phyloP scores from a whole-genome alignment of 2,888 invertebrate genomes.

The Watsonalla cultraria region DNA sequence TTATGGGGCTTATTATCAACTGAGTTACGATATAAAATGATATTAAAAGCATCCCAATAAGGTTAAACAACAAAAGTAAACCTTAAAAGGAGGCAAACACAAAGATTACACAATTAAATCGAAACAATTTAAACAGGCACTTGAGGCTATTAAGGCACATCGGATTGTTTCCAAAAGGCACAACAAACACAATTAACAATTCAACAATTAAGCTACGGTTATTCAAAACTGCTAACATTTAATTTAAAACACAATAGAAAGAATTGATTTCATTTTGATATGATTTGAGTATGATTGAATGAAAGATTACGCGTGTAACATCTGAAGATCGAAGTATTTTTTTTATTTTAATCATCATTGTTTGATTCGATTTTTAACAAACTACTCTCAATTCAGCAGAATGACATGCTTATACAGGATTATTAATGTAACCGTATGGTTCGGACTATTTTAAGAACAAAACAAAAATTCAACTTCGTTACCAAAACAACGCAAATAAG shows the following conservation, averaged over 20 bases:
- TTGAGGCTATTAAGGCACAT: slow-evolving; percentile 62
- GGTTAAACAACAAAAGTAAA: slow-evolving; percentile 32
- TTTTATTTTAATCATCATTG: too few relatives aligned
- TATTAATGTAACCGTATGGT: too few relatives aligned
- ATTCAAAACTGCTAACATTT: not conserved
- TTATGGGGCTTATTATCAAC: not conserved
- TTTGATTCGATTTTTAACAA: too few relatives aligned
- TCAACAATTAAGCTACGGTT: slow-evolving; percentile 4
- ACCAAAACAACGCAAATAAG: slow-evolving; percentile 16
- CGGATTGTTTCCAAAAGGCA: slow-evolving; percentile 37
- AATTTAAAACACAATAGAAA: too few relatives aligned
- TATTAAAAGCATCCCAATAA: slow-evolving; percentile 31
- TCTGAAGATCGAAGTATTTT: too few relatives aligned
- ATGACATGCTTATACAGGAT: too few relatives aligned
- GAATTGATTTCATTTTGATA: too few relatives aligned
- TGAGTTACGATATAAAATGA: not conserved
- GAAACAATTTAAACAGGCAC: slow-evolving; percentile 50
- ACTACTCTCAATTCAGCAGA: too few relatives aligned
- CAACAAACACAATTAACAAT: slow-evolving; percentile 9
- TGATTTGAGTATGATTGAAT: too few relatives aligned
- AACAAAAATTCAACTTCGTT: slow-evolving; percentile 27
- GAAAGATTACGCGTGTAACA: too few relatives aligned
- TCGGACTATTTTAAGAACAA: slow-evolving; percentile 12
- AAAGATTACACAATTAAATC: slow-evolving; percentile 23
- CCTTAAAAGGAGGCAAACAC: slow-evolving; percentile 40